phyloP scores from a whole-genome alignment of 2,113 vertebrate species.

The Astatotilapia flaviijosephi region DNA sequence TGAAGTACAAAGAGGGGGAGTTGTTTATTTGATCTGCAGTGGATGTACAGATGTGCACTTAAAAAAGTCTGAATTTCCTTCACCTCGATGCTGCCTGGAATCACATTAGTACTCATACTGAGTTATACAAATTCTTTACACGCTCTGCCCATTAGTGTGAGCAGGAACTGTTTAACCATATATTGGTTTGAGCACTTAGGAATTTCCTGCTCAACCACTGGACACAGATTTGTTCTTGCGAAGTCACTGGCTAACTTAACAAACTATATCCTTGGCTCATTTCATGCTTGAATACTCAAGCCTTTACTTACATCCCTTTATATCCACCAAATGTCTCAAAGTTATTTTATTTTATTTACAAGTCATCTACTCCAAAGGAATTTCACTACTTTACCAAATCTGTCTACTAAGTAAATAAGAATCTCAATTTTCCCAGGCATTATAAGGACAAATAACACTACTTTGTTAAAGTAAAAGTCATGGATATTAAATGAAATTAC shows the following conservation, averaged over 20 bases:
- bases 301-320: neutral
- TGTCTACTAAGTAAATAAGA: neutral
- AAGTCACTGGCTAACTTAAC: neutral
- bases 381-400: neutral
- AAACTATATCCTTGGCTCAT: neutral
- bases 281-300: neutral
- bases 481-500: neutral
- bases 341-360: neutral
- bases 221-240: neutral
- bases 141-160: neutral
- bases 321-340: neutral
- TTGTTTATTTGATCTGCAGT: neutral
- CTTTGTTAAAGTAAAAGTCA: neutral
- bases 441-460: neutral
- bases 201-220: neutral
- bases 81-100: neutral
- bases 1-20: neutral
- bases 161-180: neutral
- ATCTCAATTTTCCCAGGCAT: neutral
- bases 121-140: neutral
- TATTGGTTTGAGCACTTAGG: neutral
- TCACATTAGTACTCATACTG: neutral
- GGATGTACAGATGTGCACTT: neutral
- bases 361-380: neutral
- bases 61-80: neutral